These are phyloP conservation scores for Polypedilum vanderplanki DNA, from an alignment of 1,140 invertebrate genomes.

Conservation along the genomic window DNA sequence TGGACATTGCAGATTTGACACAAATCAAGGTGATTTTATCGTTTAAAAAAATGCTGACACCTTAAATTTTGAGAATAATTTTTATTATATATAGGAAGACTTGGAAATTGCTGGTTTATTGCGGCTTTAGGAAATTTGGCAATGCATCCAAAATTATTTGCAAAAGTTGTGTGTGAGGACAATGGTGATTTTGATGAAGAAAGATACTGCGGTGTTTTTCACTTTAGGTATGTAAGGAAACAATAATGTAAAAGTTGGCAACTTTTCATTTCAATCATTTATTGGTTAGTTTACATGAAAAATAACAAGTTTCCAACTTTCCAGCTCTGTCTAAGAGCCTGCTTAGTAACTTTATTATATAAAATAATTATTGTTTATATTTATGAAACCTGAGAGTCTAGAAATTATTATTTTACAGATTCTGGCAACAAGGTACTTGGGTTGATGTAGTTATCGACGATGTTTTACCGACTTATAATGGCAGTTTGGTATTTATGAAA, in stretches of 20 bases:
- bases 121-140: constrained; percentile 49
- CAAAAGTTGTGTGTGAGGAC: constrained; percentile 43
- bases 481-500: constrained; percentile 42
- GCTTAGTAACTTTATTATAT: too few relatives aligned
- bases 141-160: constrained; percentile 44
- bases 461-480: constrained; percentile 51
- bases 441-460: constrained; percentile 67
- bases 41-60: too few relatives aligned
- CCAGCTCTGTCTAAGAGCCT: too few relatives aligned
- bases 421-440: constrained; percentile 59
- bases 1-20: too few relatives aligned
- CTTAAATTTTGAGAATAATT: too few relatives aligned
- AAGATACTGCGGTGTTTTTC: constrained; percentile 37
- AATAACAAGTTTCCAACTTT: too few relatives aligned
- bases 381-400: too few relatives aligned
- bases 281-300: too few relatives aligned
- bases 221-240: constrained; percentile 38
- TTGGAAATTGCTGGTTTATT: constrained; percentile 50
- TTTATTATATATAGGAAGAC: too few relatives aligned
- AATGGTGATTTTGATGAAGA: background rate
- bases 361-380: too few relatives aligned
- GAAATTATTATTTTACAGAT: constrained; percentile 36
- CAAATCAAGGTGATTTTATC: constrained; percentile 47
- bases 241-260: too few relatives aligned
- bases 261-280: too few relatives aligned